Base-by-base conservation (phyloP, 2,113 vertebrate genomes). In the Ginglymostoma cirratum region DNA sequence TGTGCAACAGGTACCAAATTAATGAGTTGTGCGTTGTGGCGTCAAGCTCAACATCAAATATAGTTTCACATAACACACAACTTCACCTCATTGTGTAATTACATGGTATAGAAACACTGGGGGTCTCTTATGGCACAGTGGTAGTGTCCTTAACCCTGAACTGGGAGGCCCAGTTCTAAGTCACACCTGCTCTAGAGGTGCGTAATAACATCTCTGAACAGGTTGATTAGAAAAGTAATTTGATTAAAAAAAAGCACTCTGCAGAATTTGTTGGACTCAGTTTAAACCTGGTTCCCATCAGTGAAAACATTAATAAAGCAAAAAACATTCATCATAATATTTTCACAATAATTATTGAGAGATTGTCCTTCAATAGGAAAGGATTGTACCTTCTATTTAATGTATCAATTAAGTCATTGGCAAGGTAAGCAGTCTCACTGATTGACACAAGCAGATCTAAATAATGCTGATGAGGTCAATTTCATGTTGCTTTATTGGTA, bases 401-500 rank as follows among this genome's bases (percentile, higher is more conserved):
- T 34, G 15, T 23, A 93, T 45, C 30, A 93, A 66, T 65, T 93
- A 67, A 34, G 89, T 93, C 61, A 67, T 38, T 66, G 89, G 34
- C 5, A 93, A 5, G n/a, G 34, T 38, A 66, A 92, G 34, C n/a
- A 66, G 15, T 65, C 34, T 5, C 89, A 93, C 34, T 93, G 52
- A 65, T 92, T 61, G 19, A 38, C 34, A 66, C n/a, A 93, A 38
- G 66, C 89, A 66, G 89, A 93, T 93, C 89, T 93, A 93, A 93
- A 67, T 93, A 34, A 66, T 93, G 61, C 34, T 93, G 34, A 67
- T 67, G 61, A 93, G 89, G 66, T 93, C 89, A 67, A 93, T 93
- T 93, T 93, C 89, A 17, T 66, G 34, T 93, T 66, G 61, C 61
- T 38, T 66, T 67, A 61, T 93, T 93, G 61, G 30, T 45, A 6